Percentiles rank a stretch among this genome's conserved stretches.
phyloP scores from a whole-genome alignment of 2,888 invertebrate species.

The Arctia plantaginis region DNA sequence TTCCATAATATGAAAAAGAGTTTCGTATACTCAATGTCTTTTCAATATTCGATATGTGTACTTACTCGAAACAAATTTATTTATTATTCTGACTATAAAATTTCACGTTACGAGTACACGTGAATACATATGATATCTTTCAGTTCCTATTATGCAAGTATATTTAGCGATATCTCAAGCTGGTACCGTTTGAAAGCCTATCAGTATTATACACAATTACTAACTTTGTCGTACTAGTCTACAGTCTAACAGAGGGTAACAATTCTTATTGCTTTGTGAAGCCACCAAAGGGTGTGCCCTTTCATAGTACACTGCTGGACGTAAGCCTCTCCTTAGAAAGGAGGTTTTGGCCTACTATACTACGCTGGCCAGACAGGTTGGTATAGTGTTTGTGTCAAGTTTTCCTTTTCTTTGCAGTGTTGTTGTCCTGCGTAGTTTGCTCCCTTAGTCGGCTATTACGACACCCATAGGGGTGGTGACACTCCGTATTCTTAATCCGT shows the following conservation, averaged over 20 bases:
- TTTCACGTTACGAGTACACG: neutral
- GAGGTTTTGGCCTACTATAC: too few species aligned
- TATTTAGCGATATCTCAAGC: slow-evolving; percentile 8
- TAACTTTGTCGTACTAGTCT: neutral
- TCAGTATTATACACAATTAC: neutral
- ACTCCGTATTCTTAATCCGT: too few species aligned
- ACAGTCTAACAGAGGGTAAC: neutral
- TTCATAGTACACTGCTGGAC: too few species aligned
- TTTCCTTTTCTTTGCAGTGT: too few species aligned
- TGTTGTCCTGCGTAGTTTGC: too few species aligned
- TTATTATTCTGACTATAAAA: neutral
- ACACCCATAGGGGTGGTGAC: too few species aligned
- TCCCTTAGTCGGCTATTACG: too few species aligned
- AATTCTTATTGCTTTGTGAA: neutral
- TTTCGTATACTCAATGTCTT: neutral
- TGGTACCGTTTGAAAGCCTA: slow-evolving; percentile 4
- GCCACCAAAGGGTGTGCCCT: too few species aligned
- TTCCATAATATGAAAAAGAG: neutral
- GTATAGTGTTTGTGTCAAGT: too few species aligned
- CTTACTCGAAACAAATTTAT: neutral
- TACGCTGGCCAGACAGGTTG: too few species aligned
- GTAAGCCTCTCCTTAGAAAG: too few species aligned
- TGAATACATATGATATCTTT: neutral
- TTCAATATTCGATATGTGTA: neutral
- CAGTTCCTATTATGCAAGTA: neutral